Evolutionary conservation across 2,113 vertebrate species (phyloP), one percentile per base, ranked within the genome.

Genomic region (Cryptomyrus ogoouensis): DNA sequence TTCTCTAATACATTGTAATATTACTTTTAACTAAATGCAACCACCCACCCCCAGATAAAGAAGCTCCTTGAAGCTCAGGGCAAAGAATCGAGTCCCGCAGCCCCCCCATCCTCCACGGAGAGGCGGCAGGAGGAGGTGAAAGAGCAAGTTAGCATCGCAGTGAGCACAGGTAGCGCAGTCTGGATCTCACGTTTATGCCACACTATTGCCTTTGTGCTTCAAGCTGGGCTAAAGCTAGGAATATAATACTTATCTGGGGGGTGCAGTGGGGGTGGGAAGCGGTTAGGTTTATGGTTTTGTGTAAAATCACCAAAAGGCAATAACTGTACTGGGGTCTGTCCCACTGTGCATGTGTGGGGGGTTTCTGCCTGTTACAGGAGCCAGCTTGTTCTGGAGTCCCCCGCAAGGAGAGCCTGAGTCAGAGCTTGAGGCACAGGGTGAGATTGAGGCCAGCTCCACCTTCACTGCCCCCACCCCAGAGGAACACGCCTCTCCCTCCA

Each of bases 331-430:
- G 80, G 80, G 35, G 6, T 83, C 31, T 44, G 31, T 70, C 27
- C 66, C 66, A 12, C 66, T 85, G 5, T 39, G 31, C 44, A 3
- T 90, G 87, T 49, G 44, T 21, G 83, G 77, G 35, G 52, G 90
- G 19, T 91, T 47, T 89, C 21, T 77, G 6, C 19, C 89, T 24
- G 46, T 91, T 83, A 24, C 83, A 99, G 98, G 98, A 91, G 97
- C 97, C 89, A 99, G 98, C 93, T 95, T 99, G 89, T 98, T 97
- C 93, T 98, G 97, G 97, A 96, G 94, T 50, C 24, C 93, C 42
- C 90, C 95, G n/a, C 92, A 92, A 87, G 92, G 93, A 89, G 92
- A 62, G 0, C 88, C 92, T 24, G 89, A 39, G 9, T 46, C 91
- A 21, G 8, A 12, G 89, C 91, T 88, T 90, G 44, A 88, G 90